phyloP scores from a whole-genome alignment of 2,888 invertebrate species.

The Plutella xylostella region DNA sequence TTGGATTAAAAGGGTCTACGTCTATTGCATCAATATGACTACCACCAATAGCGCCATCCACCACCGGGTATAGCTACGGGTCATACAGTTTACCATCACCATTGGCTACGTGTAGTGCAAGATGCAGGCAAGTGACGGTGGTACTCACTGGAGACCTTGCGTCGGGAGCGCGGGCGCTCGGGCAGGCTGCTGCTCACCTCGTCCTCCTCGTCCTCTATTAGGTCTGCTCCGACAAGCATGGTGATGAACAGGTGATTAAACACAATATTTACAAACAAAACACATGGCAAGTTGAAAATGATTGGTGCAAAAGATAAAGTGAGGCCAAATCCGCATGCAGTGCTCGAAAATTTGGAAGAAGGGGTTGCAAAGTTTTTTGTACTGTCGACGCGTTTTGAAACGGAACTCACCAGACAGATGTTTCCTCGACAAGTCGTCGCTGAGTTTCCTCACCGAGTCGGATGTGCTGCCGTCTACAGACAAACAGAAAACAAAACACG shows the following conservation, averaged over 20 bases:
- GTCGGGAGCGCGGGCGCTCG: conserved; percentile 52
- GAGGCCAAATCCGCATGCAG: not conserved
- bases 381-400: not conserved
- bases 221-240: conserved; percentile 50
- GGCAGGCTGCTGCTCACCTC: conserved; percentile 58
- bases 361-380: not conserved
- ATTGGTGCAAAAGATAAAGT: not conserved
- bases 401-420: conserved; percentile 60
- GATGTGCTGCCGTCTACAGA: conserved; percentile 65
- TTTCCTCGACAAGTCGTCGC: conserved; percentile 66
- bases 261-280: not conserved
- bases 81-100: no score
- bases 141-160: conserved; percentile 72
- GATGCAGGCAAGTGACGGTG: not conserved
- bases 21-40: no score
- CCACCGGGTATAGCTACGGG: not conserved
- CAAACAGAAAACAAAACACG: conserved; percentile 56
- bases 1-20: no score
- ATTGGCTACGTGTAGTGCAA: not conserved
- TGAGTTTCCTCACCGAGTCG: conserved; percentile 59
- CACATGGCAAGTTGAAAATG: not conserved
- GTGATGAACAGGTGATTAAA: not conserved
- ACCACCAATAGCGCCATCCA: conserved; percentile 16
- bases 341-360: conserved; percentile 5
- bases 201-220: conserved; percentile 71